Evolutionary conservation across 2,113 vertebrate genomes (phyloP).

Genomic region (Megaceryle maxima): DNA sequence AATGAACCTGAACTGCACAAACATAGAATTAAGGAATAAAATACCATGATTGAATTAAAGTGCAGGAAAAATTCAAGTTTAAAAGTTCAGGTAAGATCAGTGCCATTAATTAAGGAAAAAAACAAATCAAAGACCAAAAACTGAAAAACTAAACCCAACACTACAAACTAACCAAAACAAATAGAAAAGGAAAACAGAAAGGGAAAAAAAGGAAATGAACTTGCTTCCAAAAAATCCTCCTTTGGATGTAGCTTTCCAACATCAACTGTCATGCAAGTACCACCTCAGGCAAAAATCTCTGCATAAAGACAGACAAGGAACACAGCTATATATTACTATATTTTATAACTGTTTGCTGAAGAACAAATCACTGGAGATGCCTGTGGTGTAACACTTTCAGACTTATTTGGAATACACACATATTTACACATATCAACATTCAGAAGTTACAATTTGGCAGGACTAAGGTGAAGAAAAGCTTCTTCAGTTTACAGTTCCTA

Average conservation of each 20-base stretch:
- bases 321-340: slow-evolving; percentile 42
- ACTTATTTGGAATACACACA: slow-evolving; percentile 83
- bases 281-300: slow-evolving; percentile 60
- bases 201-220: slow-evolving; percentile 33
- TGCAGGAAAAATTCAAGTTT: slow-evolving; percentile 82
- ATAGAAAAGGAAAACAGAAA: background rate
- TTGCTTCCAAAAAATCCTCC: slow-evolving; percentile 65
- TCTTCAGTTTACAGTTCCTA: slow-evolving; percentile 69
- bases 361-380: slow-evolving; percentile 16
- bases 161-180: background rate
- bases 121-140: background rate
- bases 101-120: slow-evolving; percentile 68
- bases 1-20: slow-evolving; percentile 65
- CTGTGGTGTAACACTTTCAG: slow-evolving; percentile 79
- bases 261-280: slow-evolving; percentile 54
- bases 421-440: slow-evolving; percentile 80
- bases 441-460: slow-evolving; percentile 76
- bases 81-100: slow-evolving; percentile 73
- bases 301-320: slow-evolving; percentile 44
- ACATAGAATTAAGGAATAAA: slow-evolving; percentile 64
- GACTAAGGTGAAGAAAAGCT: slow-evolving; percentile 73
- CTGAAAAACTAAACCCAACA: background rate
- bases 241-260: slow-evolving; percentile 77
- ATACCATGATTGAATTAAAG: slow-evolving; percentile 69
- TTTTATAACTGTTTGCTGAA: slow-evolving; percentile 9